Conservation (phyloP, 2,888 invertebrate genomes). For the Glyphotaelius pellucidus region DNA sequence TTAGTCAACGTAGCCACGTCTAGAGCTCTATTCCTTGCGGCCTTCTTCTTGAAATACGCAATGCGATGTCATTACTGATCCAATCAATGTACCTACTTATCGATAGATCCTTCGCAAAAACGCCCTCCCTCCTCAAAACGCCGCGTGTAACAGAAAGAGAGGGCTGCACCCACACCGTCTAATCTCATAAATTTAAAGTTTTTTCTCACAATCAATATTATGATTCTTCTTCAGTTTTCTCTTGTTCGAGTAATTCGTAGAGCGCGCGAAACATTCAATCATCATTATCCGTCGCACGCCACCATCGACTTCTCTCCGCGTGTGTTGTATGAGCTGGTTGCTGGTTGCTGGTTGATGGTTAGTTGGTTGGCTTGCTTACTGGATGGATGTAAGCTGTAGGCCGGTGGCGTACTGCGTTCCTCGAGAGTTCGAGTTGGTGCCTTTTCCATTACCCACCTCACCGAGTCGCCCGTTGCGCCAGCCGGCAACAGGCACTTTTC, state of each 20-base stretch:
- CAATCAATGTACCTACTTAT: neutral
- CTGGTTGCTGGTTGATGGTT: neutral
- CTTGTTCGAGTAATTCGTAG: neutral
- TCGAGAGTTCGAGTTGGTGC: neutral
- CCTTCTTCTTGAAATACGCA: neutral
- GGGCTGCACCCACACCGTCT: neutral
- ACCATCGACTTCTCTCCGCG: neutral
- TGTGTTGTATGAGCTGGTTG: neutral
- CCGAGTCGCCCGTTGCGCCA: neutral
- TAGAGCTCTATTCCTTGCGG: neutral
- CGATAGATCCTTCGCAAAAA: neutral
- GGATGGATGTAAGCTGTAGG: neutral
- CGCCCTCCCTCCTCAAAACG: neutral
- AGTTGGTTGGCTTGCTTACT: neutral
- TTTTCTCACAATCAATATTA: neutral
- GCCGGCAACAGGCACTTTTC: neutral
- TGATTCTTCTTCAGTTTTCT: neutral
- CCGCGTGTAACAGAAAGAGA: neutral
- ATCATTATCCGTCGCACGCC: neutral
- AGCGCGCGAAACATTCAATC: neutral
- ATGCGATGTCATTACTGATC: neutral
- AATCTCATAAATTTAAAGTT: neutral
- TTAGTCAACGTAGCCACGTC: neutral
- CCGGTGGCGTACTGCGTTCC: neutral
- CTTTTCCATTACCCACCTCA: slow-evolving; percentile 21